Conservation (phyloP, 2,113 vertebrate species). For the Nicator chloris region DNA sequence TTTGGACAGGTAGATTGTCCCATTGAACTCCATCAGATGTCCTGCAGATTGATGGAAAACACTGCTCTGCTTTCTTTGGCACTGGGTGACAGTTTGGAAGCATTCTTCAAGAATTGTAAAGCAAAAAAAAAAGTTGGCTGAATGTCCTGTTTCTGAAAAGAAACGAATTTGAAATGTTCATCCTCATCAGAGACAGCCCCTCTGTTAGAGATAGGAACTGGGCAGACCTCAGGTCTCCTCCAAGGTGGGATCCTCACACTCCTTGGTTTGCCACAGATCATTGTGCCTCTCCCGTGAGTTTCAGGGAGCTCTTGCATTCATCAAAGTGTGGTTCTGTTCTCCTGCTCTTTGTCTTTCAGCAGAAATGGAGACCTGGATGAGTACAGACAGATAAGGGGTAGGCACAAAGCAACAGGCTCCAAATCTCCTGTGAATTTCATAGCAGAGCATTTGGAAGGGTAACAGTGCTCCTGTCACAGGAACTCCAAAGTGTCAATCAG, state of each 20-base stretch:
- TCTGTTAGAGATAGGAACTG: neutral
- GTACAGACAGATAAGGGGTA: neutral
- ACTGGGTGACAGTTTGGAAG: neutral
- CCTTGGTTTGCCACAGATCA: neutral
- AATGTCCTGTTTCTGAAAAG: neutral
- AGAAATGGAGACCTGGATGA: accelerated
- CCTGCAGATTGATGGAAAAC: slow-evolving; percentile 17
- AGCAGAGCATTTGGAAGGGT: neutral
- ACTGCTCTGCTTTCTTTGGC: neutral
- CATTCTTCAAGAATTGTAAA: neutral
- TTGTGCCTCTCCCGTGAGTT: too few relatives aligned
- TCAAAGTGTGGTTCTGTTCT: neutral
- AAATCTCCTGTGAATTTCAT: neutral
- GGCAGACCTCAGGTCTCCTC: neutral
- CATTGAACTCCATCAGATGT: neutral
- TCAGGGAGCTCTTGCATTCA: neutral
- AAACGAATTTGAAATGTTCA: neutral
- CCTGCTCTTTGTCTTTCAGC: neutral
- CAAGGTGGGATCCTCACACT: neutral
- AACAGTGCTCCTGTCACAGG: neutral
- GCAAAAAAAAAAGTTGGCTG: neutral
- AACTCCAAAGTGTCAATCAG: neutral
- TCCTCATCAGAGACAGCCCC: neutral
- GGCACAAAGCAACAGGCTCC: neutral
- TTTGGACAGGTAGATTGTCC: neutral